Evolutionary conservation across 2,888 invertebrate genomes (phyloP).

Genomic region (Hypena proboscidalis): DNA sequence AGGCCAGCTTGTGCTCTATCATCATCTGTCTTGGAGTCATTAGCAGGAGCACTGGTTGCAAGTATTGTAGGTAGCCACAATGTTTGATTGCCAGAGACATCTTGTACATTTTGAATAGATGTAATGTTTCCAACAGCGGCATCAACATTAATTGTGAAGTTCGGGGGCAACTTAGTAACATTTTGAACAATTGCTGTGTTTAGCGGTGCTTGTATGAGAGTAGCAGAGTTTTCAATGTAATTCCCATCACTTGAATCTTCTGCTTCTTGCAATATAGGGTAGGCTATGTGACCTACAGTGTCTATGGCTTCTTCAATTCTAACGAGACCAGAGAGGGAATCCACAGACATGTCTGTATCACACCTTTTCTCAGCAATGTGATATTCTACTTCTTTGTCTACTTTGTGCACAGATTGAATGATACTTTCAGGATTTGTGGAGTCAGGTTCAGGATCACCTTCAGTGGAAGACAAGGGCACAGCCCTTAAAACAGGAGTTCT

Average conservation of each 20-base stretch:
- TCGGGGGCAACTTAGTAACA: conserved; percentile 78
- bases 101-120: conserved; percentile 80
- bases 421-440: conserved; percentile 79
- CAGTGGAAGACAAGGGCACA: conserved; percentile 67
- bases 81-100: conserved; percentile 74
- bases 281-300: conserved; percentile 70
- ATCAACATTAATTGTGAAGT: conserved; percentile 81
- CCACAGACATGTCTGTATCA: conserved; percentile 73
- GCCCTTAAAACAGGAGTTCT: conserved; percentile 78
- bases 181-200: conserved; percentile 79
- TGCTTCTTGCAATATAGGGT: conserved; percentile 73
- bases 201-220: conserved; percentile 74
- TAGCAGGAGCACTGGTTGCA: conserved; percentile 65
- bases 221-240: conserved; percentile 73
- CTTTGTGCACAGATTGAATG: conserved; percentile 70
- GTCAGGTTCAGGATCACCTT: conserved; percentile 77
- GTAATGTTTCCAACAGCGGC: conserved; percentile 77
- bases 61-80: conserved; percentile 80
- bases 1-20: conserved; percentile 68
- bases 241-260: conserved; percentile 73
- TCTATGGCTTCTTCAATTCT: conserved; percentile 76
- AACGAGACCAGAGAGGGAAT: conserved; percentile 73
- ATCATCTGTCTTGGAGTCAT: conserved; percentile 69
- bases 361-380: conserved; percentile 71
- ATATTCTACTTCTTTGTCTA: conserved; percentile 76